Evolutionary conservation across 2,113 vertebrate species (phyloP).

Genomic region (Daubentonia madagascariensis): DNA sequence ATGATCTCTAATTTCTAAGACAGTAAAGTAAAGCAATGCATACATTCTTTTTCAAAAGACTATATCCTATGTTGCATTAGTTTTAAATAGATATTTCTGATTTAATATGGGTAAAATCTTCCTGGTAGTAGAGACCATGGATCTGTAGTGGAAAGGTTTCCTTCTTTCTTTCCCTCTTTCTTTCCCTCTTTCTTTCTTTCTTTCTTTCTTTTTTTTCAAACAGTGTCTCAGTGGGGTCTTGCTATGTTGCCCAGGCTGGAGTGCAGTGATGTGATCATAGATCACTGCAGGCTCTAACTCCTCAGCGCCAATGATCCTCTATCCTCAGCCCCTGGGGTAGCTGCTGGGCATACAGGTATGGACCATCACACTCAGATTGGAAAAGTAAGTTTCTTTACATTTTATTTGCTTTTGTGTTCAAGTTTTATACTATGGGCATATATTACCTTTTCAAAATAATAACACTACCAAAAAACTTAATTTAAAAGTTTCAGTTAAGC

Average conservation of each 20-base stretch:
- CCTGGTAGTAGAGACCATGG: not conserved
- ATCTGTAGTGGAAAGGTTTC: not conserved
- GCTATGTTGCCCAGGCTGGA: too few relatives aligned
- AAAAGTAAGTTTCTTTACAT: not conserved
- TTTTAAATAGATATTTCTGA: not conserved
- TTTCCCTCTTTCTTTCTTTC: too few relatives aligned
- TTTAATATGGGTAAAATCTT: not conserved
- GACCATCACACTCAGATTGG: too few relatives aligned
- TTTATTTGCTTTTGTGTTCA: not conserved
- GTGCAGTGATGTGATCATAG: too few relatives aligned
- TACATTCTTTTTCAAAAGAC: not conserved
- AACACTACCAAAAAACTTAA: not conserved
- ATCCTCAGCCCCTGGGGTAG: too few relatives aligned
- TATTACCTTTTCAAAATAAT: not conserved
- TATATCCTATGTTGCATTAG: not conserved
- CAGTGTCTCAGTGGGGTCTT: too few relatives aligned
- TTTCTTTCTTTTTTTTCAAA: too few relatives aligned
- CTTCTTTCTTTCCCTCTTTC: too few relatives aligned
- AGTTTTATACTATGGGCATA: not conserved
- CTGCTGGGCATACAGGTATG: too few relatives aligned
- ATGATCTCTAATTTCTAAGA: not conserved
- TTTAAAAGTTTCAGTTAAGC: not conserved
- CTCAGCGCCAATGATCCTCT: too few relatives aligned
- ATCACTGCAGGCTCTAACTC: too few relatives aligned
- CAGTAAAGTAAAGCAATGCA: not conserved